Evolutionary conservation across 2,113 vertebrate genomes (phyloP), one percentile per base, ranked within the genome.

Genomic region (Argyrosomus japonicus): DNA sequence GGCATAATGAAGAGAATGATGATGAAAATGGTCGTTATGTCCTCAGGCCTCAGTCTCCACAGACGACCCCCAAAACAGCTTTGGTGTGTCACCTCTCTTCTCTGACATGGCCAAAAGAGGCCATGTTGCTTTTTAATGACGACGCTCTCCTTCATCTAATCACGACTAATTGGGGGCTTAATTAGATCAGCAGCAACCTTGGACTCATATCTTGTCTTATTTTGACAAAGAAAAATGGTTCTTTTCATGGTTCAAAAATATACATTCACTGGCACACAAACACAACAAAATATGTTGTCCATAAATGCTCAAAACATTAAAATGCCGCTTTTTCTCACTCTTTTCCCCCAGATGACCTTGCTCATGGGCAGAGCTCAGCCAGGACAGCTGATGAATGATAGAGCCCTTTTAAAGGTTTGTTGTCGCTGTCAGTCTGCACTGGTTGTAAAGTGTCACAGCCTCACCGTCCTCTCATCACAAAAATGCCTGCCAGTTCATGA

Each of bases 131-230:
- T 74, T 65, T 32, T 54, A 0, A 76, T 17, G 29, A 50, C 8
- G 25, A 82, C 18, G 6, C 62, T 69, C 57, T 72, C 72, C 69
- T 85, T 88, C 67, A 68, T 83, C 80, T 89, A 80, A 91, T 91
- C 82, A 21, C 6, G 8, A 54, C 85, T 73, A 87, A 91, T 91
- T 90, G 90, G 58, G 27, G 21, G 71, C 61, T 69, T 90, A 67
- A 89, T 88, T 87, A 79, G 79, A 86, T 72, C 69, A 81, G 62
- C 83, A 83, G 82, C 77, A 88, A 90, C 77, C 86, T 80, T 84
- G 62, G 80, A 77, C 48, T 69, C 36, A 13, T 61, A 79, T 57
- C 75, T 29, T 58, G 72, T 69, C 32, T 76, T 43, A 57, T 67
- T 80, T 58, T 36, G 54, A 75, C 74, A 43, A 56, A 48, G 51